Conservation (phyloP, 1,140 invertebrate species). For the Panagrolaimus sp. region DNA sequence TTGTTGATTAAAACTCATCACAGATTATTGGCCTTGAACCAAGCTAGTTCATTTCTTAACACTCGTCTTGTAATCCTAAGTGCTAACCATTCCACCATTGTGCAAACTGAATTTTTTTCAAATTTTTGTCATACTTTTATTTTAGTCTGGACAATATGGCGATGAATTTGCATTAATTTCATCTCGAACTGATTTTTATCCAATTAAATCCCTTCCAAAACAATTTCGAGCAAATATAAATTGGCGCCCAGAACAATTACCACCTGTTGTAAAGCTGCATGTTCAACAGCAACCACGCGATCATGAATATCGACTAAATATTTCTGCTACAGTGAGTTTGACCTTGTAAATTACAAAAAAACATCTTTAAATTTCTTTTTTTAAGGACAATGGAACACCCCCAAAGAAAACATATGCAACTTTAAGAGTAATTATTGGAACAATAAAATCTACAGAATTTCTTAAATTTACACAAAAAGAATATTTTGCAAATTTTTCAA, state of each 20-base stretch:
- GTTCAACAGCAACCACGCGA: conserved; percentile 15
- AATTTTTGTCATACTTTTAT: too few species aligned
- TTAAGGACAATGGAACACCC: conserved; percentile 34
- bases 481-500: conserved; percentile 46
- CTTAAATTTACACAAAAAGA: conserved; percentile 40
- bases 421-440: conserved; percentile 38
- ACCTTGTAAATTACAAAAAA: not conserved
- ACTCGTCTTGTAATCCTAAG: not conserved
- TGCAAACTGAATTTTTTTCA: not conserved
- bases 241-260: conserved; percentile 20
- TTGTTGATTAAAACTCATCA: not conserved
- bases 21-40: not conserved
- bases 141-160: not conserved
- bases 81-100: not conserved
- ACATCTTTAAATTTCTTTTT: conserved; percentile 14
- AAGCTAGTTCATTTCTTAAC: not conserved
- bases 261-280: conserved; percentile 16
- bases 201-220: not conserved
- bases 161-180: conserved; percentile 12
- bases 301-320: conserved; percentile 37
- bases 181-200: not conserved
- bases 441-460: conserved; percentile 24
- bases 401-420: conserved; percentile 24
- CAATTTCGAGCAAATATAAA: not conserved
- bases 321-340: conserved; percentile 40